phyloP scores from a whole-genome alignment of 1,140 invertebrate genomes.

The Trichonephila inaurata region DNA sequence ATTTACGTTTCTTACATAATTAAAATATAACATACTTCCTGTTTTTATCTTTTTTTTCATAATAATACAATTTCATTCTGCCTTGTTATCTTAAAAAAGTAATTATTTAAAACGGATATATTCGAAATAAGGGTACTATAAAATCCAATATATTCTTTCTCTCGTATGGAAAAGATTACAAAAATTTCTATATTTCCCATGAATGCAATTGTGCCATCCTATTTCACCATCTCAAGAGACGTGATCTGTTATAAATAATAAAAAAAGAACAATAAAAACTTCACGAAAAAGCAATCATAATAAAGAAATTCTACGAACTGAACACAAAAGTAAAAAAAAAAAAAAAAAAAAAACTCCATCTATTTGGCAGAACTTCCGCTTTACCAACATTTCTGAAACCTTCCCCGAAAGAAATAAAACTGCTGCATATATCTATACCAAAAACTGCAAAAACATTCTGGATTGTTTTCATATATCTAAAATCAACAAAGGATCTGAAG shows the following conservation, averaged over 20 bases:
- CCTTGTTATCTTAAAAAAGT: too few relatives aligned
- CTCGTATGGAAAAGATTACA: not conserved
- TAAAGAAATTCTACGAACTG: constrained; percentile 18
- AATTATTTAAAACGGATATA: too few relatives aligned
- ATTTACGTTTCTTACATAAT: too few relatives aligned
- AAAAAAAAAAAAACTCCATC: constrained; percentile 20
- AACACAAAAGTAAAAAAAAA: not conserved
- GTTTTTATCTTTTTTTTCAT: too few relatives aligned
- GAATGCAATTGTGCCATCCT: not conserved
- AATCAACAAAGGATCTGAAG: constrained; percentile 65
- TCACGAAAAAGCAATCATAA: constrained; percentile 31
- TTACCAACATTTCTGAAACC: not conserved
- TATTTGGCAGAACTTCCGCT: not conserved
- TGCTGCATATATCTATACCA: not conserved
- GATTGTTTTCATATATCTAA: constrained; percentile 65
- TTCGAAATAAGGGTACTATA: not conserved
- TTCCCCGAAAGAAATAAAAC: not conserved
- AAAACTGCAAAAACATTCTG: constrained; percentile 45
- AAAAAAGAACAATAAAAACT: not conserved
- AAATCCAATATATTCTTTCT: not conserved
- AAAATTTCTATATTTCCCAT: not conserved
- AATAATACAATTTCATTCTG: too few relatives aligned
- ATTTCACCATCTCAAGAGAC: not conserved
- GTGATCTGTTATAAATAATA: constrained; percentile 4
- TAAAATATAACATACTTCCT: too few relatives aligned